Evolutionary conservation across 2,797 vertebrate genomes (phyloP), one percentile per base, ranked within the genome.

Genomic region (Lateolabrax maculatus): DNA sequence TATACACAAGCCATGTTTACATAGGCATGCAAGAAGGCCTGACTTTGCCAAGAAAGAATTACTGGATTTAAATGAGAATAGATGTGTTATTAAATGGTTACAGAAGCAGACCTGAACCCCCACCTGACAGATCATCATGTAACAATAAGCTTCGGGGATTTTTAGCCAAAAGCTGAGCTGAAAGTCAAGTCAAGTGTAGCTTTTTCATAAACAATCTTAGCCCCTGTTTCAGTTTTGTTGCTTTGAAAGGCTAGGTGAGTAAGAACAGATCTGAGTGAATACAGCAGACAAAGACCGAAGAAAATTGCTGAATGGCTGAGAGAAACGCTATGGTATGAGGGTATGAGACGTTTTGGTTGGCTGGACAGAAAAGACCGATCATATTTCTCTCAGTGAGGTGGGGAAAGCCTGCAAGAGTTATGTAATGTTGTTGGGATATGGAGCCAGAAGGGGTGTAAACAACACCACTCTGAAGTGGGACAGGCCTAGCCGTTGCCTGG

Each of bases 401-500:
- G 91, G 87, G 90, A 93, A 84, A 91, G 88, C 81, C 90, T 85
- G 87, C 34, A 69, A 85, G 72, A 87, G 64, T 94, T 95, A 90
- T 90, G 92, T 75, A 95, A 95, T 88, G 81, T 85, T 89, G 86
- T 93, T 87, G 79, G 87, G 85, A 86, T 71, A 56, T 58, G 56
- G 65, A 90, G 93, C 94, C 94, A 95, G 90, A 91, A 93, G 84
- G 92, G 91, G 93, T 93, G 94, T 95, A 91, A 94, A 94, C 93
- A 94, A 91, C 68, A 88, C 83, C 48, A 58, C 75, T 85, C 81
- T 84, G 78, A 84, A 93, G 87, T 93, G 90, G 94, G 94, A 93
- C 80, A 88, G 93, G 91, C 91, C 86, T 88, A 65, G 51, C 75
- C 76, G 95, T 96, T 95, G 96, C 96, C 88, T 95, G 82, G 95